These are phyloP conservation scores for Gandaritis pyraliata DNA, from an alignment of 2,888 invertebrate genomes.

Conservation along the genomic window DNA sequence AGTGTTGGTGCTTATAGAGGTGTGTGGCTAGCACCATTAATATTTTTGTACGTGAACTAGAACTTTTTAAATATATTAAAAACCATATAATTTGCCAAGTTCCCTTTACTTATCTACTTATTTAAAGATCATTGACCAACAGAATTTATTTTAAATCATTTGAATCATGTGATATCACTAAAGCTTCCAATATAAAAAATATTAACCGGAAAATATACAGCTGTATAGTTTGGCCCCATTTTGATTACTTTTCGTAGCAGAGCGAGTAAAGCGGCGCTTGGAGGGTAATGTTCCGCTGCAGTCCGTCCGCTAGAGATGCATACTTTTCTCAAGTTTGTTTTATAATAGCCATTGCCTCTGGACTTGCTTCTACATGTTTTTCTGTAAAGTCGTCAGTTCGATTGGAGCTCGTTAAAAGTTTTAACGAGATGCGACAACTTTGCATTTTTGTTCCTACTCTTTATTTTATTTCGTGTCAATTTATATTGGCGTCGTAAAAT, in stretches of 20 bases:
- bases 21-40: too few species aligned
- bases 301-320: slow-evolving; percentile 15
- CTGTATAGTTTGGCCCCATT: too few species aligned
- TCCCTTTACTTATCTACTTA: too few species aligned
- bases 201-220: too few species aligned
- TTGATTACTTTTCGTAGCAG: not conserved
- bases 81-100: too few species aligned
- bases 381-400: slow-evolving; percentile 37
- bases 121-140: too few species aligned
- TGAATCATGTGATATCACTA: too few species aligned
- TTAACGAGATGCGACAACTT: slow-evolving; percentile 27
- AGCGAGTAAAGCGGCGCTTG: not conserved
- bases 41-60: too few species aligned
- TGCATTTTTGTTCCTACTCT: slow-evolving; percentile 28
- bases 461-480: slow-evolving; percentile 7
- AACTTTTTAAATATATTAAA: too few species aligned
- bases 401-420: slow-evolving; percentile 45
- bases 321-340: slow-evolving; percentile 53
- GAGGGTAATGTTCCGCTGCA: slow-evolving; percentile 1
- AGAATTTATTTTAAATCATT: too few species aligned
- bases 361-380: slow-evolving; percentile 45
- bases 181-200: too few species aligned
- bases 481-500: not conserved
- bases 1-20: too few species aligned
- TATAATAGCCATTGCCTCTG: slow-evolving; percentile 58